phyloP scores from a whole-genome alignment of 2,113 vertebrate genomes.

The Eubucco bourcierii region DNA sequence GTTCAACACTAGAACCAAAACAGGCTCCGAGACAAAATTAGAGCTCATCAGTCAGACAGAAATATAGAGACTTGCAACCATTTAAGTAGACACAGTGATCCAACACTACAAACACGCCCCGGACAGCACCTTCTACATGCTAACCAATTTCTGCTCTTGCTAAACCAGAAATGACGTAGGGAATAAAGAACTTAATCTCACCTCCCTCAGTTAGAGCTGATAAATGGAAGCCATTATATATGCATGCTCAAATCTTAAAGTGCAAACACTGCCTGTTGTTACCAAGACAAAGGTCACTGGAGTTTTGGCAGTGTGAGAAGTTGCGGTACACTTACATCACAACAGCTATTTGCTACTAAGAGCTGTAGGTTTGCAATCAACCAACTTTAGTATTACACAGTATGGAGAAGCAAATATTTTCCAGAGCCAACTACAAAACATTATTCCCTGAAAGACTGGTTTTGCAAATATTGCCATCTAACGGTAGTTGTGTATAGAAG shows the following conservation, averaged over 20 bases:
- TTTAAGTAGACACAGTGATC: background rate
- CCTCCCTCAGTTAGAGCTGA: background rate
- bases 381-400: background rate
- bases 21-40: background rate
- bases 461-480: background rate
- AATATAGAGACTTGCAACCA: background rate
- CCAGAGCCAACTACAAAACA: background rate
- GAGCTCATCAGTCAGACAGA: background rate
- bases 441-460: background rate
- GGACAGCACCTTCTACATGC: background rate
- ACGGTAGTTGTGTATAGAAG: background rate
- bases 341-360: background rate
- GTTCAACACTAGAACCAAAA: background rate
- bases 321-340: background rate
- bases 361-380: background rate
- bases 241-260: background rate
- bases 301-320: background rate
- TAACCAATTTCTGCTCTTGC: background rate
- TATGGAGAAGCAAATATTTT: background rate
- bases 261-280: background rate
- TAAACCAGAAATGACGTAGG: background rate
- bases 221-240: background rate
- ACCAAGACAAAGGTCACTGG: background rate
- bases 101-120: background rate
- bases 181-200: constrained; percentile 4